Conservation (phyloP, 2,797 vertebrate species). For the Megaceryle alcyon region DNA sequence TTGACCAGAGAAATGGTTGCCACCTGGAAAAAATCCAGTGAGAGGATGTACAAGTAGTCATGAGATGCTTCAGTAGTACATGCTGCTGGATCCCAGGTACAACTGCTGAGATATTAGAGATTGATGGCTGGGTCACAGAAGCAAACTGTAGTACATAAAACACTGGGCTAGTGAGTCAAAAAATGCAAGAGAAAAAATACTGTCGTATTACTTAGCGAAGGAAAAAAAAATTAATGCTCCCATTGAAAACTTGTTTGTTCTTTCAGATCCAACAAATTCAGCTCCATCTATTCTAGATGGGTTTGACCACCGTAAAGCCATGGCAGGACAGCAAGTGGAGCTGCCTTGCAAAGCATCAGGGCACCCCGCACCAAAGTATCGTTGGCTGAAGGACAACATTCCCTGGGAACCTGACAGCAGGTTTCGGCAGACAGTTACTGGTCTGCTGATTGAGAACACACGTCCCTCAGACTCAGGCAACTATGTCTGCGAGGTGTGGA, state of each 20-base stretch:
- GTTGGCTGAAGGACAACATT: slow-evolving; percentile 97
- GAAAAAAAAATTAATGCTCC: not conserved
- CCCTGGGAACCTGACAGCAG: slow-evolving; percentile 93
- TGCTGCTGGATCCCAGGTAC: slow-evolving; percentile 22
- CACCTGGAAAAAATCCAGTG: slow-evolving; percentile 43
- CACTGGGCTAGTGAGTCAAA: not conserved
- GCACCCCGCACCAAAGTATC: slow-evolving; percentile 94
- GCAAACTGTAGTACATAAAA: not conserved
- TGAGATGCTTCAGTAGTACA: not conserved
- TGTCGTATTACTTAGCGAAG: not conserved
- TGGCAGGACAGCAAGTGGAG: slow-evolving; percentile 93
- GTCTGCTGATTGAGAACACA: slow-evolving; percentile 90
- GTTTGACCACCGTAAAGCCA: slow-evolving; percentile 94
- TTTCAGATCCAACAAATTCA: slow-evolving; percentile 93
- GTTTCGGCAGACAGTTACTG: slow-evolving; percentile 90
- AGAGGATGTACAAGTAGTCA: slow-evolving; percentile 25
- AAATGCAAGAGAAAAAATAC: not conserved
- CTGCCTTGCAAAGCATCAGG: slow-evolving; percentile 97
- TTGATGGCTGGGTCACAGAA: not conserved
- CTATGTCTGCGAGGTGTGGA: slow-evolving; percentile 98
- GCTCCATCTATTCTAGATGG: slow-evolving; percentile 96
- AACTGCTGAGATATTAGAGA: not conserved
- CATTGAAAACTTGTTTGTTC: not conserved
- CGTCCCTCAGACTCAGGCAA: slow-evolving; percentile 91
- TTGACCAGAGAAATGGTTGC: slow-evolving; percentile 13